These are phyloP conservation scores for Parasteatoda lunata DNA, from an alignment of 2,888 invertebrate genomes.

Conservation along the genomic window DNA sequence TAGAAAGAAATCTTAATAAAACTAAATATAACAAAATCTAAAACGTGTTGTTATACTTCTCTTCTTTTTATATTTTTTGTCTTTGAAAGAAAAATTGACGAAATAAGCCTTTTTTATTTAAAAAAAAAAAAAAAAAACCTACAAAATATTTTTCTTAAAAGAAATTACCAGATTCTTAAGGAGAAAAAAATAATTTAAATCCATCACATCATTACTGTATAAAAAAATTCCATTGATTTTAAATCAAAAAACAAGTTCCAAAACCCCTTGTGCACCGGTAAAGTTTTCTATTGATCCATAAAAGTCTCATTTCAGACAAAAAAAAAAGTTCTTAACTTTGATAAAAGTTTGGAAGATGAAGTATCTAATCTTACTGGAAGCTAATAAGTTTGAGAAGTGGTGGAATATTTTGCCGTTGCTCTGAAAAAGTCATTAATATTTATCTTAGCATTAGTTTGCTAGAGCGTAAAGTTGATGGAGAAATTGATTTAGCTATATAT, in stretches of 20 bases:
- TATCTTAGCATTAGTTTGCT: not conserved
- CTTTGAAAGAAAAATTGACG: too few species aligned
- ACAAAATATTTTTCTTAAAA: not conserved
- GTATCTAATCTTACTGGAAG: not conserved
- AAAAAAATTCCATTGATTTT: not conserved
- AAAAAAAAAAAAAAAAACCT: too few species aligned
- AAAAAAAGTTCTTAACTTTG: not conserved
- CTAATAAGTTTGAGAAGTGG: not conserved
- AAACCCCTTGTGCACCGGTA: not conserved
- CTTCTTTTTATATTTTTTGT: too few species aligned
- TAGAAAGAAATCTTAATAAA: too few species aligned
- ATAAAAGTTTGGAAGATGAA: not conserved
- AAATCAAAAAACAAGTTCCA: not conserved
- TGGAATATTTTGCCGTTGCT: not conserved
- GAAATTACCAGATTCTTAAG: not conserved
- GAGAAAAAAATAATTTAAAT: not conserved
- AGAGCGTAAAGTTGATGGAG: too few species aligned
- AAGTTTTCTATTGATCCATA: not conserved
- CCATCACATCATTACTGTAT: not conserved
- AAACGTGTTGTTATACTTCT: too few species aligned
- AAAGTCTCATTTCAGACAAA: not conserved
- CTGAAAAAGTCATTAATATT: not conserved
- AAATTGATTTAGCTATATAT: too few species aligned
- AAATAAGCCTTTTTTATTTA: too few species aligned
- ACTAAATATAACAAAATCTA: too few species aligned